Conservation (phyloP, 2,113 vertebrate species). For the Bathybates hornii region DNA sequence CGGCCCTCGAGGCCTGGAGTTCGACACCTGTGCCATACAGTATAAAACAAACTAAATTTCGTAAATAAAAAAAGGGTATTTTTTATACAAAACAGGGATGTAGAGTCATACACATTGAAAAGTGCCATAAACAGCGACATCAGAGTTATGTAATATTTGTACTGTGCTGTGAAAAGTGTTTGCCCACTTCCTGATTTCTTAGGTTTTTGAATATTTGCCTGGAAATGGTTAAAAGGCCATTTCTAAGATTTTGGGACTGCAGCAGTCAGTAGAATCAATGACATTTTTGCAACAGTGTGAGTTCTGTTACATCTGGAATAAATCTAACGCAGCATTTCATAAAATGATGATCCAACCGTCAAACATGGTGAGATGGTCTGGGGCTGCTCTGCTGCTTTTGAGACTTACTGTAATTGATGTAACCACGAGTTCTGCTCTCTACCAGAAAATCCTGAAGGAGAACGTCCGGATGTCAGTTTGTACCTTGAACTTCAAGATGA, state of each 20-base stretch:
- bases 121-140: background rate
- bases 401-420: background rate
- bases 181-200: background rate
- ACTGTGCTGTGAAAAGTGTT: background rate
- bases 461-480: background rate
- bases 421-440: background rate
- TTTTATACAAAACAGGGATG: background rate
- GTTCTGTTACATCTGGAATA: background rate
- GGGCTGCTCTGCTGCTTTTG: background rate
- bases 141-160: background rate
- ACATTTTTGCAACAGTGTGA: background rate
- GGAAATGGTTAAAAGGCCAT: background rate
- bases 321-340: background rate
- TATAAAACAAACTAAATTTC: background rate
- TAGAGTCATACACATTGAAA: background rate
- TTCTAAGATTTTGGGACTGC: background rate
- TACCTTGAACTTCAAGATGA: background rate
- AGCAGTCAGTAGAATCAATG: background rate
- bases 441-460: background rate
- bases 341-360: background rate
- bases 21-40: too few species aligned
- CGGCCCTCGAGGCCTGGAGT: too few species aligned
- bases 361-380: background rate
- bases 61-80: background rate
- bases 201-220: background rate